phyloP scores from a whole-genome alignment of 1,140 invertebrate species.

The Carcinoscorpius rotundicauda region DNA sequence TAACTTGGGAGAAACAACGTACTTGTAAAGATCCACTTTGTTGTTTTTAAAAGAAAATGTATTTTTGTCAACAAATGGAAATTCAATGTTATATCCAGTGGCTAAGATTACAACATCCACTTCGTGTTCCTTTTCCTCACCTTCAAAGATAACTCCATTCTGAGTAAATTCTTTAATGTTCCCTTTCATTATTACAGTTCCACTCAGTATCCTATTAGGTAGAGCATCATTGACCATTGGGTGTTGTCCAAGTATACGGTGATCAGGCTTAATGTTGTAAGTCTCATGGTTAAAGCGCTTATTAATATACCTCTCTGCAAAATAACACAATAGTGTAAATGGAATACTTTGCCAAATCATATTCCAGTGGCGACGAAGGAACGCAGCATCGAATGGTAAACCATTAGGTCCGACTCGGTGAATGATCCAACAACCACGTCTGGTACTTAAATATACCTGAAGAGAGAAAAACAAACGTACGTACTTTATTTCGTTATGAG shows the following conservation, averaged over 20 bases:
- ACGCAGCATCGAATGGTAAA: slow-evolving; percentile 26
- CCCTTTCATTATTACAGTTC: slow-evolving; percentile 32
- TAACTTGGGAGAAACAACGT: slow-evolving; percentile 33
- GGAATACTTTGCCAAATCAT: background rate
- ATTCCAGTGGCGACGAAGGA: background rate
- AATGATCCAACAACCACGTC: slow-evolving; percentile 37
- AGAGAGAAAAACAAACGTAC: slow-evolving; percentile 28
- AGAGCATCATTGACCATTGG: slow-evolving; percentile 42
- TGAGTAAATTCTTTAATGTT: slow-evolving; percentile 28
- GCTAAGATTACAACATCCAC: slow-evolving; percentile 24
- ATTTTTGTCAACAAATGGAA: slow-evolving; percentile 31
- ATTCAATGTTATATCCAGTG: slow-evolving; percentile 35
- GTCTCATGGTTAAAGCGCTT: slow-evolving; percentile 19
- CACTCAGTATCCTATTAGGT: slow-evolving; percentile 35
- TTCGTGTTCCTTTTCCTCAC: slow-evolving; percentile 10
- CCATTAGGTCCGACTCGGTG: slow-evolving; percentile 32
- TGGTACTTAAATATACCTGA: slow-evolving; percentile 37
- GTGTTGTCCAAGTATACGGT: slow-evolving; percentile 35
- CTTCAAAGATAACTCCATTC: slow-evolving; percentile 30
- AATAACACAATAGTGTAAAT: background rate
- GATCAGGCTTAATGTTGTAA: slow-evolving; percentile 36
- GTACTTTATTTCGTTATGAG: too few species aligned
- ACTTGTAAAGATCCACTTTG: slow-evolving; percentile 35
- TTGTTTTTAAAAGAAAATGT: slow-evolving; percentile 29
- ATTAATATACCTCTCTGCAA: background rate